Evolutionary conservation across 2,888 invertebrate genomes (phyloP).

Genomic region (Archips xylosteana): DNA sequence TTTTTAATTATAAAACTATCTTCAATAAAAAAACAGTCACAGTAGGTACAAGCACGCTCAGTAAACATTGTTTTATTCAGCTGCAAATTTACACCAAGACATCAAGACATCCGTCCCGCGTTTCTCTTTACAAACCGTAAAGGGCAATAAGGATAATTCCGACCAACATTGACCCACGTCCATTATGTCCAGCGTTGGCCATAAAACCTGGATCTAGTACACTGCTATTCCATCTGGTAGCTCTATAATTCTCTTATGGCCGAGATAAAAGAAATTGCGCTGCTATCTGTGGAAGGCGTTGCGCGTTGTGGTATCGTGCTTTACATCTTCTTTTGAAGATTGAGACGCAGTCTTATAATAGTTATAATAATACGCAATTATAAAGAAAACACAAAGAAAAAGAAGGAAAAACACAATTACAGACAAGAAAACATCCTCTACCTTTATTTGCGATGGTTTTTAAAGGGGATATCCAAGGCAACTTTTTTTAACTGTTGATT

Average conservation of each 20-base stretch:
- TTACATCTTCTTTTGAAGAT: neutral
- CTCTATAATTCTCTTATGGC: slow-evolving; percentile 6
- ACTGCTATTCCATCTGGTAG: slow-evolving; percentile 7
- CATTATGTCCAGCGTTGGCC: slow-evolving; percentile 9
- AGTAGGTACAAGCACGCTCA: too few relatives aligned
- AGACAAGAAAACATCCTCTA: too few relatives aligned
- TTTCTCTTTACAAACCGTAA: slow-evolving; percentile 6
- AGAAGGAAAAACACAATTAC: neutral
- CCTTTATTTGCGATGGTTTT: too few relatives aligned
- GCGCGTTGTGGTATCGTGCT: neutral
- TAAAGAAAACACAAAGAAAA: neutral
- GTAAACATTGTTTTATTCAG: too few relatives aligned
- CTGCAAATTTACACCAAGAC: too few relatives aligned
- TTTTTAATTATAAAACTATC: too few relatives aligned
- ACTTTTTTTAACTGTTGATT: too few relatives aligned
- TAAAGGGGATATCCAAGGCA: too few relatives aligned
- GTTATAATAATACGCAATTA: too few relatives aligned
- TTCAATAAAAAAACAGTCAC: too few relatives aligned
- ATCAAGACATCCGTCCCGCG: neutral
- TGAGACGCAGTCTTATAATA: neutral
- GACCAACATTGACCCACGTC: slow-evolving; percentile 3
- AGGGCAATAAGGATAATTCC: neutral
- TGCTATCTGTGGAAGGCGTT: neutral
- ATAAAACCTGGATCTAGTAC: slow-evolving; percentile 8
- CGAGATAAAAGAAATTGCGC: slow-evolving; percentile 15